These are phyloP conservation scores for Phoenicopterus ruber DNA, from an alignment of 2,113 vertebrate species.

Conservation along the genomic window DNA sequence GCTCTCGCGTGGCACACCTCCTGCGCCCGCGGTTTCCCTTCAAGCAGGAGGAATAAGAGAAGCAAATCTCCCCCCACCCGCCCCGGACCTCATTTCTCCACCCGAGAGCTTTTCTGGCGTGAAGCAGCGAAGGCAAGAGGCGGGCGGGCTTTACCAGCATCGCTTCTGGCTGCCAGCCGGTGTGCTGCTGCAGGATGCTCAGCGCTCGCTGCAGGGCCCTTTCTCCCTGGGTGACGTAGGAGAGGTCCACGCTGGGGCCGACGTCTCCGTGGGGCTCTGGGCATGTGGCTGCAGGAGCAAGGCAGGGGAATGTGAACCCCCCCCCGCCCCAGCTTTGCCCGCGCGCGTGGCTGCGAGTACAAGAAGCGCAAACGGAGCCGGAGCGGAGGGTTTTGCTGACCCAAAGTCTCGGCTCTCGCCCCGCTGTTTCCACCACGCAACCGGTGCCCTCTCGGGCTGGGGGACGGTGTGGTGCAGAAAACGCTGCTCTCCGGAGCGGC, in stretches of 20 bases:
- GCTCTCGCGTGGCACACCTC: not conserved
- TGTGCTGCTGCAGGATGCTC: constrained; percentile 64
- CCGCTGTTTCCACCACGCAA: accelerated
- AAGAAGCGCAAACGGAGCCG: not conserved
- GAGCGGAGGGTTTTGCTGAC: not conserved
- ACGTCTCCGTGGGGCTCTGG: not conserved
- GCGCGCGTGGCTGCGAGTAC: accelerated
- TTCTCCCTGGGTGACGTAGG: constrained; percentile 66
- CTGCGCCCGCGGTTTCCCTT: accelerated
- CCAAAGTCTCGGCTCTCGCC: not conserved
- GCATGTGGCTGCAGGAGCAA: not conserved
- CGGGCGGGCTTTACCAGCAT: constrained; percentile 46
- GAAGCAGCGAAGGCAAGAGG: not conserved
- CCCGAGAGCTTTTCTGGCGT: not conserved
- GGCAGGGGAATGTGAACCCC: not conserved
- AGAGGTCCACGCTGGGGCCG: constrained; percentile 9
- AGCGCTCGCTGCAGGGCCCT: constrained; percentile 71
- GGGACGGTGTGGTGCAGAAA: not conserved
- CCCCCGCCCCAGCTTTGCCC: not conserved
- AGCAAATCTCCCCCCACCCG: not conserved
- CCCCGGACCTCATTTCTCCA: not conserved
- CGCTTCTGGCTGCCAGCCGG: constrained; percentile 69
- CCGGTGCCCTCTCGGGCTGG: not conserved
- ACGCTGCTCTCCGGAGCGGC: not conserved
- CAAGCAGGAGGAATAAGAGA: not conserved